Conservation (phyloP, 2,113 vertebrate genomes). For the Epinephelus fuscoguttatus region DNA sequence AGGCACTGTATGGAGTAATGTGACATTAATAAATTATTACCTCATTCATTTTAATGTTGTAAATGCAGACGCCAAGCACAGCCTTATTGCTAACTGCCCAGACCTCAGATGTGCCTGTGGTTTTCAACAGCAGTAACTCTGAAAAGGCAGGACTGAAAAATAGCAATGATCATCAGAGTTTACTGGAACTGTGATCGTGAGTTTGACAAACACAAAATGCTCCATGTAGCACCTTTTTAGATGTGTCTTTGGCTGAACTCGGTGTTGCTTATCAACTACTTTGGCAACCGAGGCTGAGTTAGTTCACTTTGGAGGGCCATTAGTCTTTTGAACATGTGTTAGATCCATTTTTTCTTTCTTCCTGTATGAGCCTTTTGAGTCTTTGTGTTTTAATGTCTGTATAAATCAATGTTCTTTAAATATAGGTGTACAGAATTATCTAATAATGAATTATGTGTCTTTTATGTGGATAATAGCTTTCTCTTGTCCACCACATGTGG, state of each 20-base stretch:
- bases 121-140: constrained; percentile 3
- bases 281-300: background rate
- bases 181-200: background rate
- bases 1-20: background rate
- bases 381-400: background rate
- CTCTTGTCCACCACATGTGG: background rate
- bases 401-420: background rate
- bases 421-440: background rate
- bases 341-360: background rate
- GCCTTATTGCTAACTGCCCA: background rate
- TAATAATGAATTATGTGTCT: background rate
- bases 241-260: background rate
- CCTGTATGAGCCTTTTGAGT: background rate
- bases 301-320: background rate
- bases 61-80: background rate
- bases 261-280: background rate
- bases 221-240: constrained; percentile 4
- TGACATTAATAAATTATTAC: background rate
- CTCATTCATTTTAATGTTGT: background rate
- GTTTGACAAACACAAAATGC: constrained; percentile 16
- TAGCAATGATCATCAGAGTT: background rate
- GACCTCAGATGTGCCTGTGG: constrained; percentile 5
- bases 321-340: no score
- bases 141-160: background rate
- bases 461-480: background rate